A percentile compares a stretch with the other conserved stretches of the same genome.
phyloP scores from a whole-genome alignment of 2,797 vertebrate species.

The Cuculus canorus region DNA sequence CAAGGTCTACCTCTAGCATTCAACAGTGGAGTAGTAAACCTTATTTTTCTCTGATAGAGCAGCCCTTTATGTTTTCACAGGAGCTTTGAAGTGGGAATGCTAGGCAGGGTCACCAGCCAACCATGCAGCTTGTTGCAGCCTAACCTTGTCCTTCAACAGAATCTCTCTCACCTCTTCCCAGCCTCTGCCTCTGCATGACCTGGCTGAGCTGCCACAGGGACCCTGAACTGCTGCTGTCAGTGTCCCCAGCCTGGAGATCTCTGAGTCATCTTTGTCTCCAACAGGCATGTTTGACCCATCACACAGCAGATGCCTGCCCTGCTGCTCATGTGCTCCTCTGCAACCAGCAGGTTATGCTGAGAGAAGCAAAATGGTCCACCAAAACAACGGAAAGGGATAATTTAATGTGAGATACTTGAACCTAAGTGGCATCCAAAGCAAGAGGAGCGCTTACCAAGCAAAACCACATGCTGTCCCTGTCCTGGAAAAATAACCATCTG shows the following conservation, averaged over 20 bases:
- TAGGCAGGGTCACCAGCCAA: not conserved
- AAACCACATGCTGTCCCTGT: not conserved
- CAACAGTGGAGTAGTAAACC: not conserved
- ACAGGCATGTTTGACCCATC: not conserved
- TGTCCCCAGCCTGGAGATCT: not conserved
- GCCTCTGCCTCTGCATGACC: not conserved
- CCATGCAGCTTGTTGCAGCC: not conserved
- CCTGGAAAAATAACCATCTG: slow-evolving; percentile 32
- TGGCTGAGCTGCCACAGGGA: not conserved
- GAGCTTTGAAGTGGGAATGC: not conserved
- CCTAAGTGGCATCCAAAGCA: slow-evolving; percentile 28
- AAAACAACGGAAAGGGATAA: not conserved
- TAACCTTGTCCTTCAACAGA: not conserved
- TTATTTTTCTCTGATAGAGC: not conserved
- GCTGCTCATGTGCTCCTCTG: not conserved
- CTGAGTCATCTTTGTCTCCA: not conserved
- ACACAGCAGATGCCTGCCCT: not conserved
- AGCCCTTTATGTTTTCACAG: not conserved
- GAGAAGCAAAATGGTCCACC: not conserved
- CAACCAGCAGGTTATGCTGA: not conserved
- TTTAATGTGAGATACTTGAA: slow-evolving; percentile 15
- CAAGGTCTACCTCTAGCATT: not conserved
- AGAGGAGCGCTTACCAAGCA: slow-evolving; percentile 4
- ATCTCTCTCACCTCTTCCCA: not conserved
- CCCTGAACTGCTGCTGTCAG: not conserved